Evolutionary conservation across 2,888 invertebrate genomes (phyloP).

Genomic region (Chydorus sphaericus): DNA sequence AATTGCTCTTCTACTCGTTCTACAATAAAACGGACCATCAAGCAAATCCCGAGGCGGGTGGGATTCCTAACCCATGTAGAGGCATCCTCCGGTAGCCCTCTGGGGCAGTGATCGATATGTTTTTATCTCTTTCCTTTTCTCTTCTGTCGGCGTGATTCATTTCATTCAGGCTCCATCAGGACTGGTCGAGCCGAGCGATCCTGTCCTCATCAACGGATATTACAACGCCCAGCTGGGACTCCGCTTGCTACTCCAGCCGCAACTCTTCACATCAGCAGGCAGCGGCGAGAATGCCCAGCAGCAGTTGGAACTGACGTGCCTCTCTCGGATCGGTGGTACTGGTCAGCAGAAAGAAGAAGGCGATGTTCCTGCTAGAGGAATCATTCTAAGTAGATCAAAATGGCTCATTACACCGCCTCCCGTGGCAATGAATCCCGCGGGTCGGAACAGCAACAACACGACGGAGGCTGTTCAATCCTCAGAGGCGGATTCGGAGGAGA

Average conservation of each 20-base stretch:
- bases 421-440: not conserved
- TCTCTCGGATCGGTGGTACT: not conserved
- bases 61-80: too few species aligned
- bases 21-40: too few species aligned
- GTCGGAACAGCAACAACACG: not conserved
- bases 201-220: not conserved
- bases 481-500: constrained; percentile 1
- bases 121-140: too few species aligned
- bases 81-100: too few species aligned
- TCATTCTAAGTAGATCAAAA: too few species aligned
- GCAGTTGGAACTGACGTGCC: not conserved
- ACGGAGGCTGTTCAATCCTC: not conserved
- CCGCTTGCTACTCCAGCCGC: not conserved
- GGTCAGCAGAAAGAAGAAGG: too few species aligned
- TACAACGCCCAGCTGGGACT: constrained; percentile 1
- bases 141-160: too few species aligned
- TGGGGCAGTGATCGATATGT: too few species aligned
- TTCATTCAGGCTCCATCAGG: not conserved
- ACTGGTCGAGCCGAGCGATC: not conserved
- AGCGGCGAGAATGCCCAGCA: too few species aligned
- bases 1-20: too few species aligned
- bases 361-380: too few species aligned
- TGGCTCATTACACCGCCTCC: not conserved
- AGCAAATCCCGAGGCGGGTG: too few species aligned
- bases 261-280: not conserved